Evolutionary conservation across 2,797 vertebrate species (phyloP).

Genomic region (Ctenopoma multispine): DNA sequence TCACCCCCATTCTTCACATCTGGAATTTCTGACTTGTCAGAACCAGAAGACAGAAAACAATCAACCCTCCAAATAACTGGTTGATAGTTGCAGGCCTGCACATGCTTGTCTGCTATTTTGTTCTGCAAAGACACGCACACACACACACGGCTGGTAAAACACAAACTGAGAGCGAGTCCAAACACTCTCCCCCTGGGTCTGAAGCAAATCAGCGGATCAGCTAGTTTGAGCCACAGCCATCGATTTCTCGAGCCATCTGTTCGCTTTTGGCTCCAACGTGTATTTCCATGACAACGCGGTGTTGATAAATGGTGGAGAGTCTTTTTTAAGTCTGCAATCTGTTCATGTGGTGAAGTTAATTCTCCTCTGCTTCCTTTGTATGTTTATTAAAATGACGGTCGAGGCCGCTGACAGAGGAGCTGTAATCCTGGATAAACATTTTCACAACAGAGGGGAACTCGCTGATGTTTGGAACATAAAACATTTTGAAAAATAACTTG

Average conservation of each 20-base stretch:
- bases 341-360: slow-evolving; percentile 46
- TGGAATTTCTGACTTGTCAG: slow-evolving; percentile 28
- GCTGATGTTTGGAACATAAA: slow-evolving; percentile 17
- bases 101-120: slow-evolving; percentile 20
- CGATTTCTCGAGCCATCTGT: slow-evolving; percentile 78
- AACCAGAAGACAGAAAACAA: slow-evolving; percentile 16
- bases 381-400: slow-evolving; percentile 43
- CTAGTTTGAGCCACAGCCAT: slow-evolving; percentile 67
- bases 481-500: slow-evolving; percentile 1
- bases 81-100: slow-evolving; percentile 14
- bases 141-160: slow-evolving; percentile 12
- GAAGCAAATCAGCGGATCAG: slow-evolving; percentile 60
- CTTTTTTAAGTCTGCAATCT: slow-evolving; percentile 73
- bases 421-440: slow-evolving; percentile 53
- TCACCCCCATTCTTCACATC: slow-evolving; percentile 7
- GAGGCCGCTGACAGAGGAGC: slow-evolving; percentile 28
- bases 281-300: slow-evolving; percentile 73
- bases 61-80: background rate
- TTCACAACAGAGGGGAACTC: slow-evolving; percentile 35
- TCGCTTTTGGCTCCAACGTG: slow-evolving; percentile 55
- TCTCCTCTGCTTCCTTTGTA: slow-evolving; percentile 25
- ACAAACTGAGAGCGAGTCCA: slow-evolving; percentile 39
- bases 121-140: slow-evolving; percentile 20
- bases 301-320: slow-evolving; percentile 64
- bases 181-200: slow-evolving; percentile 41